phyloP scores from a whole-genome alignment of 2,888 invertebrate species.

The Aporophyla nigra region DNA sequence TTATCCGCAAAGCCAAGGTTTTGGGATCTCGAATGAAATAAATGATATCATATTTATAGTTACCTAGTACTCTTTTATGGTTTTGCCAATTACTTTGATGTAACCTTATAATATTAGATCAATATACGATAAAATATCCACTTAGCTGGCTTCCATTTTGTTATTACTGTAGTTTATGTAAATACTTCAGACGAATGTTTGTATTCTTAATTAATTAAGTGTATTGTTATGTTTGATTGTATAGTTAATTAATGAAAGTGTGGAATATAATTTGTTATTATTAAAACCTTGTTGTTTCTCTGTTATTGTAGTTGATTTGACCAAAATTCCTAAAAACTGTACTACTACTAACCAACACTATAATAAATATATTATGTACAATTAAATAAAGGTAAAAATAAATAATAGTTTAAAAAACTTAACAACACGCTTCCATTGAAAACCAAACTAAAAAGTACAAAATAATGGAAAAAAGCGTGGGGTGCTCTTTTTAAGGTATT shows the following conservation, averaged over 20 bases:
- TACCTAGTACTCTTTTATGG: neutral
- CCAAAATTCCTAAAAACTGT: neutral
- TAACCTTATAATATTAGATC: neutral
- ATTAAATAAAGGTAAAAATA: too few relatives aligned
- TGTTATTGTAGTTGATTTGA: neutral
- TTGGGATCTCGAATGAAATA: neutral
- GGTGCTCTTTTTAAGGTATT: too few relatives aligned
- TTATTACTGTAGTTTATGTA: neutral
- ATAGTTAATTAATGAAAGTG: neutral
- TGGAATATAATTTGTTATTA: conserved; percentile 17
- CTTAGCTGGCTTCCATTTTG: neutral
- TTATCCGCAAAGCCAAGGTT: neutral
- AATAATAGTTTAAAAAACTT: too few relatives aligned
- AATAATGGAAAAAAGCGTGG: too few relatives aligned
- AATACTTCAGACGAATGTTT: neutral
- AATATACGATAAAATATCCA: neutral
- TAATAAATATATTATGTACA: too few relatives aligned
- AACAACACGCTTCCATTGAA: too few relatives aligned
- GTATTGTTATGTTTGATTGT: conserved; percentile 1
- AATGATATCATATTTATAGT: neutral
- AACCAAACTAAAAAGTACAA: too few relatives aligned
- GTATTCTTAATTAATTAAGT: neutral
- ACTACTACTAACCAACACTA: too few relatives aligned
- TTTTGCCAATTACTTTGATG: neutral
- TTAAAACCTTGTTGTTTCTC: conserved; percentile 7